Conservation (phyloP, 2,113 vertebrate species). For the Cavia aperea region DNA sequence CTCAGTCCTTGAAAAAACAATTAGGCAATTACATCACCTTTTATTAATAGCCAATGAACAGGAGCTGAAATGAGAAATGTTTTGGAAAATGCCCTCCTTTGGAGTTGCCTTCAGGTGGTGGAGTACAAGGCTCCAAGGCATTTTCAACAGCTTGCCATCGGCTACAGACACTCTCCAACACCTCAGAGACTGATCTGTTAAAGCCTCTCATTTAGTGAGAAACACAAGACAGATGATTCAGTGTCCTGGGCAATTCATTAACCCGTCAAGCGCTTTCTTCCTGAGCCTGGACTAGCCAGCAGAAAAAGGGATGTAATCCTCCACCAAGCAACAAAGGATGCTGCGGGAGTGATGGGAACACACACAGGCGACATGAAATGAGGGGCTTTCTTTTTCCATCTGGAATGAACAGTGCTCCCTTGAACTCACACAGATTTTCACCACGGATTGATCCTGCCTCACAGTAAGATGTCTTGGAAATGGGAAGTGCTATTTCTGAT, state of each 20-base stretch:
- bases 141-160: constrained; percentile 60
- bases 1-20: not conserved
- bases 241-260: constrained; percentile 55
- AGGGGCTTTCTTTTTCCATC: constrained; percentile 8
- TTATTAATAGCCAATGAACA: constrained; percentile 16
- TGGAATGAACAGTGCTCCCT: constrained; percentile 15
- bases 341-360: constrained; percentile 1
- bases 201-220: constrained; percentile 62
- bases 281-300: constrained; percentile 29
- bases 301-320: constrained; percentile 43
- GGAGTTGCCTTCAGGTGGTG: constrained; percentile 19
- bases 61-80: not conserved
- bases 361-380: not conserved
- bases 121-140: not conserved
- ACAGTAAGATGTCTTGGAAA: constrained; percentile 30
- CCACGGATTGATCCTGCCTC: constrained; percentile 14
- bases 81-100: constrained; percentile 37
- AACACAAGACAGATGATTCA: constrained; percentile 67
- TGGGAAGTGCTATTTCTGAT: not conserved
- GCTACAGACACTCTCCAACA: constrained; percentile 52
- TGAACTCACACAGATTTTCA: constrained; percentile 46
- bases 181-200: constrained; percentile 57
- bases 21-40: not conserved
- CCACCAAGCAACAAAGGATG: not conserved
- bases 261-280: constrained; percentile 50